Percentiles rank a stretch among this genome's conserved stretches.
Evolutionary conservation across 2,888 invertebrate genomes (phyloP).

Genomic region (Neocrepidodera transversa): DNA sequence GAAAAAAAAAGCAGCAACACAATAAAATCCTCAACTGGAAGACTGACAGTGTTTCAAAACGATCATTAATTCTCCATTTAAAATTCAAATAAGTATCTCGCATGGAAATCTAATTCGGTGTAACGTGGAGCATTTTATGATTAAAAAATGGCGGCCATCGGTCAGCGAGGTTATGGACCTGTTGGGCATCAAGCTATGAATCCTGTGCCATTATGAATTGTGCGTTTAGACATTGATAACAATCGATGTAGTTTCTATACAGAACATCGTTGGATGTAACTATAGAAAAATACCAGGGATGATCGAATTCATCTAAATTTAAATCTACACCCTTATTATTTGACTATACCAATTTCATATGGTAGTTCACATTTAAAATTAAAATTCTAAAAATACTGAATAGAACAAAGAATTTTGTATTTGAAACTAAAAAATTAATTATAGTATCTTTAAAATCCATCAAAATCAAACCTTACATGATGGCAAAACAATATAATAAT

Average conservation of each 20-base stretch:
- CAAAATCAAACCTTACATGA: too few relatives aligned
- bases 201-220: constrained; percentile 47
- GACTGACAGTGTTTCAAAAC: constrained; percentile 24
- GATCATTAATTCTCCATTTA: constrained; percentile 35
- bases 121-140: constrained; percentile 34
- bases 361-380: too few relatives aligned
- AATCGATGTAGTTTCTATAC: constrained; percentile 42
- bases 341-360: too few relatives aligned
- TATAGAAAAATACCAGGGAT: constrained; percentile 18
- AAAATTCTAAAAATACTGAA: too few relatives aligned
- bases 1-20: constrained; percentile 32
- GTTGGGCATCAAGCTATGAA: constrained; percentile 51
- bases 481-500: too few relatives aligned
- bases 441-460: too few relatives aligned
- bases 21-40: constrained; percentile 18
- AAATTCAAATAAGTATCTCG: constrained; percentile 23
- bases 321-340: too few relatives aligned
- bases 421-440: too few relatives aligned
- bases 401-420: too few relatives aligned
- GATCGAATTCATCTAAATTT: background rate
- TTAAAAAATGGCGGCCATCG: constrained; percentile 40
- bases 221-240: constrained; percentile 46
- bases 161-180: constrained; percentile 51
- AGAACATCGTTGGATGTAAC: constrained; percentile 29
- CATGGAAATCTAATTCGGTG: constrained; percentile 26